These are phyloP conservation scores for Columba janthina DNA, from an alignment of 2,113 vertebrate species.

Conservation along the genomic window DNA sequence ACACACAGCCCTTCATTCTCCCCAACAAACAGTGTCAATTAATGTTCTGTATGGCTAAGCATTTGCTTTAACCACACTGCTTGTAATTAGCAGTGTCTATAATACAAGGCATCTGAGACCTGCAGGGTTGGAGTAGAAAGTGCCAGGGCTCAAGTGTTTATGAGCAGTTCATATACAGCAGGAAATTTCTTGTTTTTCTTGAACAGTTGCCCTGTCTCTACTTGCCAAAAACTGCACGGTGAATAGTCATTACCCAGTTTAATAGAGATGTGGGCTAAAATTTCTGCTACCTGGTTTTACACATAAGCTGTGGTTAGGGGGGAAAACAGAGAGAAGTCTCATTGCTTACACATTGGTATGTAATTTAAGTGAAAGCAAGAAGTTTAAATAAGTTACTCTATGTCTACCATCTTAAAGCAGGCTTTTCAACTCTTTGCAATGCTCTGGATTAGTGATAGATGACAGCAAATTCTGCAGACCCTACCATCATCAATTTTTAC, in stretches of 20 bases:
- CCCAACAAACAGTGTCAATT: background rate
- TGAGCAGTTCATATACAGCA: slow-evolving; percentile 59
- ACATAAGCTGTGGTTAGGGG: slow-evolving; percentile 27
- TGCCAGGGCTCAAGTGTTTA: slow-evolving; percentile 65
- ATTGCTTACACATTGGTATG: slow-evolving; percentile 5
- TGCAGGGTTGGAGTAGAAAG: slow-evolving; percentile 38
- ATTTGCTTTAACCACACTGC: slow-evolving; percentile 40
- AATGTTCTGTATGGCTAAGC: slow-evolving; percentile 14
- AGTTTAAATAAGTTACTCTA: background rate
- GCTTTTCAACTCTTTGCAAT: background rate
- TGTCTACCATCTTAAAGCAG: background rate
- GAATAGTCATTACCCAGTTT: slow-evolving; percentile 65
- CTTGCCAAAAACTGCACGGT: slow-evolving; percentile 49
- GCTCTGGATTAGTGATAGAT: background rate
- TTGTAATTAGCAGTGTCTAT: slow-evolving; percentile 59
- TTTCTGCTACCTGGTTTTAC: slow-evolving; percentile 65
- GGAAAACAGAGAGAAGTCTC: slow-evolving; percentile 43
- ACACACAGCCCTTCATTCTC: background rate
- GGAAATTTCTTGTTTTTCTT: slow-evolving; percentile 70
- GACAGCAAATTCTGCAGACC: background rate
- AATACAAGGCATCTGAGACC: slow-evolving; percentile 60
- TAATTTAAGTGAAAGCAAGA: slow-evolving; percentile 33
- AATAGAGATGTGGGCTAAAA: slow-evolving; percentile 53
- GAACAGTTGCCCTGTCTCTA: slow-evolving; percentile 36
- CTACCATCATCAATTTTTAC: background rate